Evolutionary conservation across 1,140 invertebrate species (phyloP).

Genomic region (Cotesia glomerata): DNA sequence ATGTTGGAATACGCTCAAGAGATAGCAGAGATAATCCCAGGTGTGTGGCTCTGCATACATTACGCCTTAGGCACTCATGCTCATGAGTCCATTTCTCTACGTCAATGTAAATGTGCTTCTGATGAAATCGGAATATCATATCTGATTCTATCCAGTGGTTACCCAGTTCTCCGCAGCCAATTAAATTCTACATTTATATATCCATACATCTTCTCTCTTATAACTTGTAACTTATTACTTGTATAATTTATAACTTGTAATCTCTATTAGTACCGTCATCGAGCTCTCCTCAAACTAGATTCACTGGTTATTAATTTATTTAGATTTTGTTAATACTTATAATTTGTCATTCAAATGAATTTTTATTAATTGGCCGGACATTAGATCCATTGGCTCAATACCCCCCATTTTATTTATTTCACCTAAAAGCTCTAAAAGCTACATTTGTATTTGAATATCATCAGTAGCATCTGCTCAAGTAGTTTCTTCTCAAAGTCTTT

Average conservation of each 20-base stretch:
- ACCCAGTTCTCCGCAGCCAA: background rate
- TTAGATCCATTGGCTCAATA: background rate
- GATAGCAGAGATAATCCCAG: constrained; percentile 4
- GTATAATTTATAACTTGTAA: no score
- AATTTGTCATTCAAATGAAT: no score
- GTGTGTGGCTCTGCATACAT: constrained; percentile 38
- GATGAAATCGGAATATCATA: background rate
- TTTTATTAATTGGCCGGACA: background rate
- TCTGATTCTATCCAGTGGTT: background rate
- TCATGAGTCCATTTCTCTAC: background rate
- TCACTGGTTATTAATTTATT: no score
- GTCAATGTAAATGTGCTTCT: background rate
- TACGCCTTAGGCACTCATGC: constrained; percentile 8
- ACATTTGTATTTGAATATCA: constrained; percentile 11
- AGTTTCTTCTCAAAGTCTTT: background rate
- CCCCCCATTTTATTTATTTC: background rate
- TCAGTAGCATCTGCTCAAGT: constrained; percentile 6
- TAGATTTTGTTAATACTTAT: no score
- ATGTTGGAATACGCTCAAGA: background rate
- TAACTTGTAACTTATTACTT: no score
- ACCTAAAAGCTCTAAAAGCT: background rate
- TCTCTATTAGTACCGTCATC: no score
- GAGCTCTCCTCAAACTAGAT: no score
- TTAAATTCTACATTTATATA: background rate
- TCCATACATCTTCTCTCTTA: no score